phyloP scores from a whole-genome alignment of 2,113 vertebrate species.

The Amazona vittata region DNA sequence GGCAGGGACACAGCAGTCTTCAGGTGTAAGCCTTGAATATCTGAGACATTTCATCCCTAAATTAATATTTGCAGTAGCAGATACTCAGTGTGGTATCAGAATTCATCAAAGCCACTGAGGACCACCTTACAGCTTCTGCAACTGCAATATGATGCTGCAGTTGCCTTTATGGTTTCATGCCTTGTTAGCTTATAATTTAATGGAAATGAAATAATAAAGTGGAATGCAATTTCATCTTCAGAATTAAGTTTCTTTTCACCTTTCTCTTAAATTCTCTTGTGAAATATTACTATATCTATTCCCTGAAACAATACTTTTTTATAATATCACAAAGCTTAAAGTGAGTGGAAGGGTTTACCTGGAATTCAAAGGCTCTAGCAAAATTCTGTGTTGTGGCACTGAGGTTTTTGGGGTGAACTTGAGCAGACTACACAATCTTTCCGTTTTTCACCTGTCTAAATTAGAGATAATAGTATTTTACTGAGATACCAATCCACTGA shows the following conservation, averaged over 20 bases:
- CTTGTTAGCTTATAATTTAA: background rate
- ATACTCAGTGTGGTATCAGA: background rate
- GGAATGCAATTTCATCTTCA: background rate
- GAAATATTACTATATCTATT: background rate
- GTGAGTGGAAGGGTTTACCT: background rate
- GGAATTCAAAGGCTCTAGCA: background rate
- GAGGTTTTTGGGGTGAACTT: background rate
- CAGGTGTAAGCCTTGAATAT: background rate
- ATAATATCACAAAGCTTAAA: background rate
- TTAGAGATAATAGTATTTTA: background rate
- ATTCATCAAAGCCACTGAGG: background rate
- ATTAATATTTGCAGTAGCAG: background rate
- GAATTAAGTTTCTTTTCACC: background rate
- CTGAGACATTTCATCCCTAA: background rate
- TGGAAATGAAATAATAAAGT: background rate
- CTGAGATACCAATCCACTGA: background rate
- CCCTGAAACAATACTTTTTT: background rate
- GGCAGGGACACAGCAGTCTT: background rate
- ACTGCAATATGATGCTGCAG: background rate
- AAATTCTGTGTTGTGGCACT: background rate
- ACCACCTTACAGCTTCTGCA: background rate
- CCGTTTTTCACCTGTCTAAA: background rate
- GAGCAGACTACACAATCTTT: background rate
- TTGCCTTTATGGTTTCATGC: background rate
- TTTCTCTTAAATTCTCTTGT: background rate